Base-by-base conservation (phyloP, 2,888 invertebrate species). In the Lasioglossum marginatum region DNA sequence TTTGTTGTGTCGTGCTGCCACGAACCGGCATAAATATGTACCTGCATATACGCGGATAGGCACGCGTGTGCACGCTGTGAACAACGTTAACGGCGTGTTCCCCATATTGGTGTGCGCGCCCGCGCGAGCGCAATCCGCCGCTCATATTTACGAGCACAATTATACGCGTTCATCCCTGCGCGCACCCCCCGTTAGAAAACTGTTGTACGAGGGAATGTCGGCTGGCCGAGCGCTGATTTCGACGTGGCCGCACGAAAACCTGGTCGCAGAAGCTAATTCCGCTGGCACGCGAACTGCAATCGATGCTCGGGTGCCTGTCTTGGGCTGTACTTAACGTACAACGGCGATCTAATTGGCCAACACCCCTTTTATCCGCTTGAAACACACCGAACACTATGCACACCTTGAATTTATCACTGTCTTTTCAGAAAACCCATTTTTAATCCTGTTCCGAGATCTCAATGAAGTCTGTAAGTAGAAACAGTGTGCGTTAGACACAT, bases 271-370 rank as follows among this genome's bases (percentile, higher is more conserved):
- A 68, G 88, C 87, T 92, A 92, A 92, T 92, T 89, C 84, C 80
- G 79, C 85, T 83, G 77, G 81, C 91, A 91, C 91, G 92, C 92
- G 83, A 91, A 78, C 82, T 81, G 45, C 83, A 92, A 91, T 92
- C 91, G 91, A 89, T 91, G 89, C 88, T 82, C 84, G 88, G 87
- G 83, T 89, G 83, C 84, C 87, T 92, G 91, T 89, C 90, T 89
- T 90, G 92, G 91, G 86, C 91, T 91, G 88, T 91, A 87, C 87
- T 86, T 84, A 82, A 82, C 81, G 77, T 68, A 83, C 89, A 72
- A 79, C 83, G 52, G 70, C 77, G 66, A 78, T 52, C 81, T 91
- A 91, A 91, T 91, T 90, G 88, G 63, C 31, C 27, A 14, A 63
- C 63, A 31, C 14, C 31, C 63, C 31, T 16, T 27, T 31, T 31